Percentiles rank a stretch among this genome's conserved stretches.
phyloP scores from a whole-genome alignment of 2,797 vertebrate species.

The Lycodopsis pacificus region DNA sequence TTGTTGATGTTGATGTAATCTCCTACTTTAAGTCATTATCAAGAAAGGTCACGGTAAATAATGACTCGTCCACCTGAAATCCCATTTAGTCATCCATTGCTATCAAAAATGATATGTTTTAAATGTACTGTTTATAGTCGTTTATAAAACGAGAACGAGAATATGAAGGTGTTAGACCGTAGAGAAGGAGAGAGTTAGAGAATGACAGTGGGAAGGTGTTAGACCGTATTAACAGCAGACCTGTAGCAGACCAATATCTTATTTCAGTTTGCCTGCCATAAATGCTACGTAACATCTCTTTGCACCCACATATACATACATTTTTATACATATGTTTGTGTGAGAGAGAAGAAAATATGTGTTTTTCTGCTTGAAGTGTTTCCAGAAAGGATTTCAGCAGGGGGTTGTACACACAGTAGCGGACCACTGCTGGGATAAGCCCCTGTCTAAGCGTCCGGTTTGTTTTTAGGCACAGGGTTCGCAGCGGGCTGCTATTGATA shows the following conservation, averaged over 20 bases:
- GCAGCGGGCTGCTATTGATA: constrained; percentile 56
- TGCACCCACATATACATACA: not conserved
- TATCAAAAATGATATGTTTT: not conserved
- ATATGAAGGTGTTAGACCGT: not conserved
- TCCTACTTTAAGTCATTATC: not conserved
- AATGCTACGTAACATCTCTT: not conserved
- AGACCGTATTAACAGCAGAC: not conserved
- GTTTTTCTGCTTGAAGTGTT: not conserved
- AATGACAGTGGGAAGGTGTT: accelerated
- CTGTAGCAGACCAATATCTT: not conserved
- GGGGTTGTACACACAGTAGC: constrained; percentile 52
- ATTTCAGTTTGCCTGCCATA: not conserved
- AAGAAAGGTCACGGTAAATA: too few species aligned
- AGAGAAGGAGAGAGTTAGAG: not conserved
- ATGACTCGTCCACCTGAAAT: too few species aligned
- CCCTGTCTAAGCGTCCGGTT: constrained; percentile 35
- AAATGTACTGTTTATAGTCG: not conserved
- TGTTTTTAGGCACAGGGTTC: constrained; percentile 59
- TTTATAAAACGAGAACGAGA: not conserved
- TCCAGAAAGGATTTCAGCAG: constrained; percentile 7
- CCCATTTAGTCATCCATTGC: too few species aligned
- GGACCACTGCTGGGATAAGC: constrained; percentile 51
- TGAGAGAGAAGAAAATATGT: not conserved
- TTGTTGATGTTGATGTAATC: not conserved
- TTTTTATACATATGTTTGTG: not conserved